These are phyloP conservation scores for Dipodomys merriami DNA, from an alignment of 2,113 vertebrate species.

Conservation along the genomic window DNA sequence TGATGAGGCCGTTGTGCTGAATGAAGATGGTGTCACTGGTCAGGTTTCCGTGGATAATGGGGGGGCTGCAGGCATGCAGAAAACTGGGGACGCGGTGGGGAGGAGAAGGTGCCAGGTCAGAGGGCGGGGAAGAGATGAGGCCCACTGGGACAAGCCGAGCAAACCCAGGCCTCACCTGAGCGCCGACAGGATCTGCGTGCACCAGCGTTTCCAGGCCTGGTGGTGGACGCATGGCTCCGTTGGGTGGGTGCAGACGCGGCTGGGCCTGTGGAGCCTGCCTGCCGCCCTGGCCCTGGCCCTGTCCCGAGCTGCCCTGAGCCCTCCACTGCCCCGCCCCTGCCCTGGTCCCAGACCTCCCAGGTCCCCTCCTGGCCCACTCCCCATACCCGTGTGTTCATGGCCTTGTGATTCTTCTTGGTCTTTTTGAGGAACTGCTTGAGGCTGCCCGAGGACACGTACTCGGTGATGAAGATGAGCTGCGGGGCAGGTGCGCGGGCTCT, in stretches of 20 bases:
- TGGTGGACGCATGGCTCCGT: neutral
- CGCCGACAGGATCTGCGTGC: conserved; percentile 97
- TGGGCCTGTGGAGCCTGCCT: neutral
- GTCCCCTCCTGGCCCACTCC: neutral
- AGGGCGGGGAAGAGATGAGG: rapidly evolving
- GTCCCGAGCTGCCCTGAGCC: too few species aligned
- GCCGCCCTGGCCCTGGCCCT: neutral
- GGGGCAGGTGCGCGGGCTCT: conserved; percentile 9
- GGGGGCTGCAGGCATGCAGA: conserved; percentile 94
- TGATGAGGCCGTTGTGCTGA: conserved; percentile 97
- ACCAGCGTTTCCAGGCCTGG: conserved; percentile 99
- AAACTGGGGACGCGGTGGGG: conserved; percentile 85
- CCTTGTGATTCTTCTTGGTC: conserved; percentile 98
- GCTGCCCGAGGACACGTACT: conserved; percentile 97
- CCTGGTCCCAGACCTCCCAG: too few species aligned
- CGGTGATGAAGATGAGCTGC: conserved; percentile 97
- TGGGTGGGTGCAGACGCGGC: neutral
- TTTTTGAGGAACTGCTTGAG: conserved; percentile 98
- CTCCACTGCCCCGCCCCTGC: neutral
- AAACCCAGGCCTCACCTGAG: conserved; percentile 89
- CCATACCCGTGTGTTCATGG: conserved; percentile 91
- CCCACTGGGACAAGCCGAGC: rapidly evolving
- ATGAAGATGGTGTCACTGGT: conserved; percentile 98
- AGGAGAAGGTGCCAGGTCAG: rapidly evolving
- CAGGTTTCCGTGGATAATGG: conserved; percentile 96